phyloP scores from a whole-genome alignment of 2,113 vertebrate species.

The Ornithorhynchus anatinus region DNA sequence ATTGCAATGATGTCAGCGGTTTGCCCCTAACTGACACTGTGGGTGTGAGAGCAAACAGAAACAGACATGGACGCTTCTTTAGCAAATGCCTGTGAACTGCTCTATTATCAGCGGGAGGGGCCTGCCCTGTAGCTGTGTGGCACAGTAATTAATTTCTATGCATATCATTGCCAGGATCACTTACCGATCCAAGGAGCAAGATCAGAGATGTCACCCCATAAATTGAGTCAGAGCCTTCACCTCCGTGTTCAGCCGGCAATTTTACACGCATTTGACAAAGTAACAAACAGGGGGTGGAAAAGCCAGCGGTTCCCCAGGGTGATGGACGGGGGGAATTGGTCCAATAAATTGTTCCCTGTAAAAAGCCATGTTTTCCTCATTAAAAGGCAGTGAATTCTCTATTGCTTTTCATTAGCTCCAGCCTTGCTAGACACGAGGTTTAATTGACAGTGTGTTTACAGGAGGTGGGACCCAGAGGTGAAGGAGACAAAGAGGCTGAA shows the following conservation, averaged over 20 bases:
- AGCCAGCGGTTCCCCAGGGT: constrained; percentile 72
- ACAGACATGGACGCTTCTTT: constrained; percentile 37
- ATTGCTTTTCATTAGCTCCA: constrained; percentile 97
- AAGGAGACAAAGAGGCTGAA: constrained; percentile 79
- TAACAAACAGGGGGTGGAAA: constrained; percentile 74
- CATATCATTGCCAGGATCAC: constrained; percentile 90
- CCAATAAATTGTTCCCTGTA: constrained; percentile 96
- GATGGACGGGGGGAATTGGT: constrained; percentile 93
- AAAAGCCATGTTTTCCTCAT: constrained; percentile 96
- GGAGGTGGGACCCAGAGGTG: constrained; percentile 74
- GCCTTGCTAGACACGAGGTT: constrained; percentile 88
- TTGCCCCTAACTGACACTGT: constrained; percentile 38
- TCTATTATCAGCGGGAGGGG: constrained; percentile 63
- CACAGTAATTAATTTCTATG: constrained; percentile 88
- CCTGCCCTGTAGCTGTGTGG: constrained; percentile 55
- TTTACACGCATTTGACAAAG: constrained; percentile 78
- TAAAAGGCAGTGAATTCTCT: constrained; percentile 97
- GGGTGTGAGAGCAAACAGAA: constrained; percentile 49
- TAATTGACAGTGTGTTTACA: constrained; percentile 93
- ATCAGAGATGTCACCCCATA: constrained; percentile 84
- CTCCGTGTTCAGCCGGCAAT: constrained; percentile 73
- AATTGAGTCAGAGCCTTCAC: constrained; percentile 87
- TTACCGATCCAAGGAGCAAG: constrained; percentile 77
- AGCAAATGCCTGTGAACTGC: constrained; percentile 71
- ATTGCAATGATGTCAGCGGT: background rate